Base-by-base conservation (phyloP, 2,888 invertebrate genomes). In the Cyaniris semiargus region DNA sequence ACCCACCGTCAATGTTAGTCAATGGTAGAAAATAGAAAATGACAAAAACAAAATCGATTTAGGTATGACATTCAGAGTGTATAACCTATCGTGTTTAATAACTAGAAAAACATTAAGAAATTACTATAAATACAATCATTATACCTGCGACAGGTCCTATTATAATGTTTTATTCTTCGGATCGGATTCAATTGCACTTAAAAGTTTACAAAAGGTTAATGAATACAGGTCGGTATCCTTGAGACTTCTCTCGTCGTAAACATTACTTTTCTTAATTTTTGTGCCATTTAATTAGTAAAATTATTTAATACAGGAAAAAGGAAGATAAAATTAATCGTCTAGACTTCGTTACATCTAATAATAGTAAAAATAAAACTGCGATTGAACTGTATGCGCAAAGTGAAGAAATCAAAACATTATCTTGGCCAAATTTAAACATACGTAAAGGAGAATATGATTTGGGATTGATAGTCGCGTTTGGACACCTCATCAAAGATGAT, bases 401-500 rank as follows among this genome's bases (percentile, higher is more conserved):
- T 27, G 92, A 96, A 83, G 92, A 95, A 56, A 90, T 97, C 31
- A 86, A 86, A 21, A 85, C 96, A 23, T 94, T 96, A 82, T 86
- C 94, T 79, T 98, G 98, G 98, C 96, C 96, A 3, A 86, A 94
- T 76, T 82, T 89, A 44, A 81, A 87, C 60, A 84, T 94, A 60
- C 81, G 85, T 10, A 83, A 91, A 76, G 85, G 87, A 18, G 89
- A 94, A 76, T 98, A 96, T 92, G 96, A 99, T 86, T 90, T 99
- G 79, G 99, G 99, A 5, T 91, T 99, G 75, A 97, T 99, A 44
- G 98, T 97, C 1, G 98, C 99, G 0, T 99, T 99, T 94, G 99
- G 99, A 0, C 96, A 98, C 86, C 93, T 99, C 79, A 98, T 99
- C 84, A 98, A 98, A 60, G 91, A 95, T 80, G 87, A 94, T 76